phyloP scores from a whole-genome alignment of 2,888 invertebrate genomes.

The Lasioglossum oenotherae region DNA sequence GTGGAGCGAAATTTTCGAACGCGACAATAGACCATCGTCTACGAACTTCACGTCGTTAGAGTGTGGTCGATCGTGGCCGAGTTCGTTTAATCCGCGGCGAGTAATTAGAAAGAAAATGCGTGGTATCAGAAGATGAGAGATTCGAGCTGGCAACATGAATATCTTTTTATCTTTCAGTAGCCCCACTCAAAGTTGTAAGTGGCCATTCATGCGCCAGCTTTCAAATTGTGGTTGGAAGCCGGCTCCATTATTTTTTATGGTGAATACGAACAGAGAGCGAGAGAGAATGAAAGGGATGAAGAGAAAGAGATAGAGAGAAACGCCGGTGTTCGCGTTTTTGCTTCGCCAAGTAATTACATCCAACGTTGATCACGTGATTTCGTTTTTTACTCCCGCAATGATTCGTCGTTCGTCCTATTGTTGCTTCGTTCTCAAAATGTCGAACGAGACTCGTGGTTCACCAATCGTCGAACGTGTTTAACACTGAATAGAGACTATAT shows the following conservation, averaged over 20 bases:
- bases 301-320: conserved; percentile 29
- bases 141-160: conserved; percentile 64
- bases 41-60: background rate
- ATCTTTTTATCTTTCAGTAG: conserved; percentile 65
- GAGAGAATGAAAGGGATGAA: background rate
- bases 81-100: conserved; percentile 38
- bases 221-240: conserved; percentile 66
- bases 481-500: background rate
- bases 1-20: background rate
- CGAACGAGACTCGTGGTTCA: conserved; percentile 3
- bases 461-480: background rate
- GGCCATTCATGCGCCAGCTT: conserved; percentile 70
- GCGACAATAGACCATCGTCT: conserved; percentile 24
- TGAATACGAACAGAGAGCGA: conserved; percentile 59
- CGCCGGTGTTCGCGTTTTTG: conserved; percentile 60
- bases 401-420: conserved; percentile 41
- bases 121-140: conserved; percentile 48
- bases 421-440: conserved; percentile 48
- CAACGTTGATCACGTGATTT: conserved; percentile 65
- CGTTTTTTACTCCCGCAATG: conserved; percentile 52
- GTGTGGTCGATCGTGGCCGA: conserved; percentile 19
- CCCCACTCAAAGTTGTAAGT: conserved; percentile 70
- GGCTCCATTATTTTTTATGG: conserved; percentile 70
- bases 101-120: conserved; percentile 47
- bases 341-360: conserved; percentile 67